phyloP scores from a whole-genome alignment of 2,113 vertebrate genomes.

The Petrocephalus zakoni region DNA sequence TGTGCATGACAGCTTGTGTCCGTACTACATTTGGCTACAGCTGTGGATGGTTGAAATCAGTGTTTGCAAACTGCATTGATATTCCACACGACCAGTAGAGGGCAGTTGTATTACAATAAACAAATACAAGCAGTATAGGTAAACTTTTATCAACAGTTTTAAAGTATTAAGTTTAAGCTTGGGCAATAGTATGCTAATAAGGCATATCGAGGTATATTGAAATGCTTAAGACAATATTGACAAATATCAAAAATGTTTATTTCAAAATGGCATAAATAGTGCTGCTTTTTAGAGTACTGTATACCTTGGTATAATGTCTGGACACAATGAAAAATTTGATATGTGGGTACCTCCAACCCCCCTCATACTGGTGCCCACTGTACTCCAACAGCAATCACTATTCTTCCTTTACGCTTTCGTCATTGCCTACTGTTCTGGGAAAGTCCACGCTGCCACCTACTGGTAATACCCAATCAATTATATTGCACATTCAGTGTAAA shows the following conservation, averaged over 20 bases:
- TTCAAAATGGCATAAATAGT: not conserved
- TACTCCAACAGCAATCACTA: not conserved
- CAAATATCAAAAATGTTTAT: too few relatives aligned
- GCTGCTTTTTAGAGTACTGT: not conserved
- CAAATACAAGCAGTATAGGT: not conserved
- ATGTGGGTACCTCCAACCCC: not conserved
- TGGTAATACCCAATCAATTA: not conserved
- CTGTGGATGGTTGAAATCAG: not conserved
- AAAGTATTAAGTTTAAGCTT: not conserved
- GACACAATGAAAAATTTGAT: not conserved
- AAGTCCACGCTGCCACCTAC: not conserved
- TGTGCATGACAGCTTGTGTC: not conserved
- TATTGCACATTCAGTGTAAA: not conserved
- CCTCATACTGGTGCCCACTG: not conserved
- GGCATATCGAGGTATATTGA: not conserved
- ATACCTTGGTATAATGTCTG: not conserved
- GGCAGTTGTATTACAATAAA: not conserved
- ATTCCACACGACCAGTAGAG: not conserved
- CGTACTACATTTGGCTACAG: not conserved
- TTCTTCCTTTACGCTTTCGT: not conserved
- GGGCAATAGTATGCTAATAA: not conserved
- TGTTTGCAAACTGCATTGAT: not conserved
- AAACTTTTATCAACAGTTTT: not conserved
- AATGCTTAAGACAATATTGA: not conserved
- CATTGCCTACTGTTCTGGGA: not conserved